Evolutionary conservation across 1,140 invertebrate genomes (phyloP), one percentile per base, ranked within the genome.

Genomic region (Charaxes varanes): DNA sequence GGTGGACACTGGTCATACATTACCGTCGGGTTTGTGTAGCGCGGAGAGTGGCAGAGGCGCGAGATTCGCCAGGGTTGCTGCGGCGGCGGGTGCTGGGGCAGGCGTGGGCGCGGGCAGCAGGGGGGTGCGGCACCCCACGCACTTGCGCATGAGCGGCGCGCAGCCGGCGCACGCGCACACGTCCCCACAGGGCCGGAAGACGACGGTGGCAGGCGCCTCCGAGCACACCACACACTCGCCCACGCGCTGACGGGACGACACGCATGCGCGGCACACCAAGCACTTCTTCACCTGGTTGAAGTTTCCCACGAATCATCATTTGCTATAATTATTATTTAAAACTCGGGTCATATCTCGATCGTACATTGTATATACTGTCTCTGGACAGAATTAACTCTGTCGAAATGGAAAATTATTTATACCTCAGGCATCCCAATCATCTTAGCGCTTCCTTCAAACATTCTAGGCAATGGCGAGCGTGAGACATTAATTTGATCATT

Each of bases 171-270:
- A 98, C 14, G 94, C 95, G 79, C 94, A 94, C 90, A 98, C 96
- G 82, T 99, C 96, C 35, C 94, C 92, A 84, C 97, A 99, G 2
- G 96, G 96, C 52, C 93, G 92, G 85, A 98, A 97, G 51, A 97
- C 87, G 22, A 97, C 91, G 3, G 93, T 91, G 1, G 96, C 94
- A 61, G 94, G 92, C 64, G 94, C 94, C 79, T 97, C 95, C 5
- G 96, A 97, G 71, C 97, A 99, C 3, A 98, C 96, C 22, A 97
- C 87, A 83, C 97, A 99, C 83, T 98, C 96, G 76, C 97, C 94
- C 76, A 98, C 95, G 91, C 96, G 84, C 54, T 85, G 84, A 14
- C 71, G 66, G 0, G 55, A 53, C 43, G 48, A 8, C 18, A 98
- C 94, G 14, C 89, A 90, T 59, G 95, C 93, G 36, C 96, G 90